A percentile compares a stretch with the other conserved stretches of the same genome.
phyloP scores from a whole-genome alignment of 2,888 invertebrate genomes.

The Ceratothoa steindachneri region DNA sequence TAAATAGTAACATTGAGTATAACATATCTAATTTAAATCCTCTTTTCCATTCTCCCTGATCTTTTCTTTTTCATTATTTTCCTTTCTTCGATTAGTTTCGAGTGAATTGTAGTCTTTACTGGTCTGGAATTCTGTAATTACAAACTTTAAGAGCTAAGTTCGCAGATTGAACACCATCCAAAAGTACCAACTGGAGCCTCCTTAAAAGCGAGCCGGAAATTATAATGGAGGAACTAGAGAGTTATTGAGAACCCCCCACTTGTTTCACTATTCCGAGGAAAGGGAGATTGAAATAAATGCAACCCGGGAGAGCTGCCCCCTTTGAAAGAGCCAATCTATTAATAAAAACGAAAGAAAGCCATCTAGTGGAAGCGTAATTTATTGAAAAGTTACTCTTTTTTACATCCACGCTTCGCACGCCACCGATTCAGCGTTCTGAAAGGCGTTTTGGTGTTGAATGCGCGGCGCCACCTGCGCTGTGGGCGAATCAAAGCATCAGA shows the following conservation, averaged over 20 bases:
- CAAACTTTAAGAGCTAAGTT: no score
- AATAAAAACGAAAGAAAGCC: neutral
- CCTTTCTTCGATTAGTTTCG: no score
- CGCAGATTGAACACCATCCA: no score
- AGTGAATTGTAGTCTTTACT: no score
- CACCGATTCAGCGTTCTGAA: neutral
- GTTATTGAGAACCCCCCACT: neutral
- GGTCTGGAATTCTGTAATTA: no score
- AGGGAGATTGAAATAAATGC: neutral
- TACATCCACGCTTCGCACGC: neutral
- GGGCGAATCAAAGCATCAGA: neutral
- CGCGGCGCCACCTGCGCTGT: neutral
- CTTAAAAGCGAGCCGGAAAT: no score
- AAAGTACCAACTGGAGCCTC: no score
- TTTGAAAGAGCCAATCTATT: neutral
- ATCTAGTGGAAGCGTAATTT: neutral
- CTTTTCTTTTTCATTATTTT: no score
- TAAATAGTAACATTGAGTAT: no score
- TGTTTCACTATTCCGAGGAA: neutral
- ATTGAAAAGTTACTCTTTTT: neutral
- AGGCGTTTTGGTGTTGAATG: neutral
- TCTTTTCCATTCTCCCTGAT: no score
- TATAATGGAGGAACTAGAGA: neutral
- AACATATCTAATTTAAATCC: no score
- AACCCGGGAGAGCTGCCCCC: neutral